A percentile compares a stretch with the other conserved stretches of the same genome.
Evolutionary conservation across 1,140 invertebrate species (phyloP).

Genomic region (Heliconius hewitsoni): DNA sequence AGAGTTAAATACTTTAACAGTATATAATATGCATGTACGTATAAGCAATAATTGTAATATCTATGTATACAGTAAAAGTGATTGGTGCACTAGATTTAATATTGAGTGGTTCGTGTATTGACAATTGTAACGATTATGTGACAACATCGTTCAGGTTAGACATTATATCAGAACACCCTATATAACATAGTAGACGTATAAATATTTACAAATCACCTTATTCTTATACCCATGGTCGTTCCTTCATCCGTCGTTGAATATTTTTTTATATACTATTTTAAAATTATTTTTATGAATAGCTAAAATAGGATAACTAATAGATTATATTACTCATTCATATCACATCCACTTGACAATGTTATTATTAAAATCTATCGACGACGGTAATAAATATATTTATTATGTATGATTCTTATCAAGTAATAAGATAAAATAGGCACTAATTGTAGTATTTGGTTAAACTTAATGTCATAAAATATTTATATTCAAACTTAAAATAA

Average conservation of each 20-base stretch:
- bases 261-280: neutral
- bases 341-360: neutral
- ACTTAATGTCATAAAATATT: neutral
- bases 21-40: neutral
- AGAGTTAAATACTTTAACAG: neutral
- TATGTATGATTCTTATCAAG: neutral
- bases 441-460: conserved; percentile 4
- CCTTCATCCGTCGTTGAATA: conserved; percentile 35
- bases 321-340: conserved; percentile 4
- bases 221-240: conserved; percentile 38
- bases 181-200: conserved; percentile 36
- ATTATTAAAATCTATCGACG: neutral
- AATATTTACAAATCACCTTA: conserved; percentile 54
- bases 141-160: neutral
- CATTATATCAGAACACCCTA: conserved; percentile 43
- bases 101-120: conserved; percentile 46
- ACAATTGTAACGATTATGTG: neutral
- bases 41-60: neutral
- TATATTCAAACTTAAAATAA: neutral
- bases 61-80: conserved; percentile 60
- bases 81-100: conserved; percentile 61
- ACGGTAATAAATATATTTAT: neutral
- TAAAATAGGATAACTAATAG: neutral
- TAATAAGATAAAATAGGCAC: conserved; percentile 10
- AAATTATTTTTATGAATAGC: neutral